phyloP scores from a whole-genome alignment of 1,140 invertebrate genomes.

The Dolichoris vasculosae region DNA sequence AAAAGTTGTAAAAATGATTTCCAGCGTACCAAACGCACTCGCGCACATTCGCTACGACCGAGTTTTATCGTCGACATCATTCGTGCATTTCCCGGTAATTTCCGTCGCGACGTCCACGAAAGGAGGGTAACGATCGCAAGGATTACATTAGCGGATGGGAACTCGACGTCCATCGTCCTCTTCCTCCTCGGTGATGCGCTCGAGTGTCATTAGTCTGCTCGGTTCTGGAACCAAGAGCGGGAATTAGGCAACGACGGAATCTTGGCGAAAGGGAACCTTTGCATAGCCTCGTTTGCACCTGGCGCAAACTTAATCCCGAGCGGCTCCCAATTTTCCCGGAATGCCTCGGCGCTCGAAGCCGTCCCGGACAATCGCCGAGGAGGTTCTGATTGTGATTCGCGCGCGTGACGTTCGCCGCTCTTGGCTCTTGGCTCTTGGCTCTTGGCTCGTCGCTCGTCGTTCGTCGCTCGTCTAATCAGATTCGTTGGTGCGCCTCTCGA shows the following conservation, averaged over 20 bases:
- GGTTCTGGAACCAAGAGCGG: neutral
- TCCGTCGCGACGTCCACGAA: neutral
- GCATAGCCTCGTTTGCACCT: neutral
- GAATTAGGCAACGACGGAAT: neutral
- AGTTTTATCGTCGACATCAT: neutral
- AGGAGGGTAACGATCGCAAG: neutral
- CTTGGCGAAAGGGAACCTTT: neutral
- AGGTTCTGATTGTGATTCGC: neutral
- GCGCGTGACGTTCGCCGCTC: neutral
- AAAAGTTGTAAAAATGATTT: neutral
- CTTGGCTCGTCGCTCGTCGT: no score
- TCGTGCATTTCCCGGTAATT: neutral
- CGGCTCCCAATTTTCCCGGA: neutral
- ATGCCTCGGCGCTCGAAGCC: neutral
- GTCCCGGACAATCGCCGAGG: neutral
- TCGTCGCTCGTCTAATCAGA: constrained; percentile 6
- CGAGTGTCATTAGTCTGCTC: neutral
- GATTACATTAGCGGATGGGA: constrained; percentile 10
- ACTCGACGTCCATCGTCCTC: neutral
- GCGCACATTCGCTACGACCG: neutral
- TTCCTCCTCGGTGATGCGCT: neutral
- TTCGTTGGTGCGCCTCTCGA: constrained; percentile 4
- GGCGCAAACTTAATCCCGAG: neutral
- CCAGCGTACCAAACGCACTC: neutral
- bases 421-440: neutral